phyloP scores from a whole-genome alignment of 2,888 invertebrate species.

The Watsonalla cultraria region DNA sequence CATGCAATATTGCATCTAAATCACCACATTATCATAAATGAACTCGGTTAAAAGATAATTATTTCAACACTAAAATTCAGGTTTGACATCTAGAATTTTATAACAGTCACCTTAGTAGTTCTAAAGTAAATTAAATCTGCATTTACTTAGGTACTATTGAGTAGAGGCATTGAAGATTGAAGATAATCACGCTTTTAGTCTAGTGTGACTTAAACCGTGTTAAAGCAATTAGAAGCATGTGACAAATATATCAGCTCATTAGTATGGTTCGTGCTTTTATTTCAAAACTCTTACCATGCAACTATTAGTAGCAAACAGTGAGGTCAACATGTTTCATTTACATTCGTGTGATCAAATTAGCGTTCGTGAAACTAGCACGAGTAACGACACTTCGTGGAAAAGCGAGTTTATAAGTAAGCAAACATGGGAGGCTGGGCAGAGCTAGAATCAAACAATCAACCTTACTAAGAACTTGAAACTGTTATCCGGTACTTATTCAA shows the following conservation, averaged over 20 bases:
- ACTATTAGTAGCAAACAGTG: too few relatives aligned
- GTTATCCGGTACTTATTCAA: slow-evolving; percentile 29
- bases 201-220: background rate
- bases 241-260: background rate
- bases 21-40: background rate
- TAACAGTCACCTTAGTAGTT: too few relatives aligned
- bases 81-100: too few relatives aligned
- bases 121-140: too few relatives aligned
- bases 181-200: too few relatives aligned
- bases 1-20: slow-evolving; percentile 13
- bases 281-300: too few relatives aligned
- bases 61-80: too few relatives aligned
- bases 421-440: slow-evolving; percentile 35
- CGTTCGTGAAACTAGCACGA: slow-evolving; percentile 25
- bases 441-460: slow-evolving; percentile 35
- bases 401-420: slow-evolving; percentile 37
- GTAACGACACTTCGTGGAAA: slow-evolving; percentile 39
- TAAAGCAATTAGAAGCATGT: background rate
- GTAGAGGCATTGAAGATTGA: too few relatives aligned
- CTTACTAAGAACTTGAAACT: slow-evolving; percentile 33
- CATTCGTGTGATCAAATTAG: slow-evolving; percentile 8
- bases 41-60: too few relatives aligned
- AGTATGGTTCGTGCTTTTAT: too few relatives aligned
- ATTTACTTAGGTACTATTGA: too few relatives aligned
- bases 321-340: too few relatives aligned